Base-by-base conservation (phyloP, 2,113 vertebrate genomes). In the Aythya baeri region DNA sequence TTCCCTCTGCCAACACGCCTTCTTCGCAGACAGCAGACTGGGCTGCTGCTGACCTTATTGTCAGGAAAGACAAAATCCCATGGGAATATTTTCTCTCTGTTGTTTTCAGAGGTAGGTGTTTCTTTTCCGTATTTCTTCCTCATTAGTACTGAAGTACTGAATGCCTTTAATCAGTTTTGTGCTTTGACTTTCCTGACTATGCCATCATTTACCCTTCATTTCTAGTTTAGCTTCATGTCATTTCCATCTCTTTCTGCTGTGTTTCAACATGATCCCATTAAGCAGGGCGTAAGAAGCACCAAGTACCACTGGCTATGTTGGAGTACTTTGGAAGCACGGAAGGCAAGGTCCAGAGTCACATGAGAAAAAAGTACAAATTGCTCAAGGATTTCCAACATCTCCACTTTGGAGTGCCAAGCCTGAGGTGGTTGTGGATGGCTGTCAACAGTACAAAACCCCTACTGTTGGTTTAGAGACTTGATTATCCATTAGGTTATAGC, bases 251-350 rank as follows among this genome's bases (percentile, higher is more conserved):
- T 79, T 32, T 38, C 34, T 76, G 68, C 17, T 81, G 38, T 2
- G 0, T 17, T 29, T 55, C 68, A 29, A 18, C 15, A 8, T 11
- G 20, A 68, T 41, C 34, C 17, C 46, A 25, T 29, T 58, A 55
- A 54, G 44, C 6, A 85, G 50, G 23, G 13, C 14, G n/a, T 0
- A 0, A 7, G 22, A 80, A 84, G 18, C 26, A 52, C 38, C 0
- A 1, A 23, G 17, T 21, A 36, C 26, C 3, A 8, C 16, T 31
- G 25, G 5, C 63, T 71, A 52, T 9, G 2, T 38, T 5, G 5
- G 52, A 59, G 54, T 59, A 43, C 0, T 0, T 11, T 38, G 25
- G 38, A 74, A 88, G 5, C 2, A 13, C 63, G 46, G 15, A 88
- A 77, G 17, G 23, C 7, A 73, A 23, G 78, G 1, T 49, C n/a